These are phyloP conservation scores for Lutjanus erythropterus DNA, from an alignment of 2,113 vertebrate species.

Conservation along the genomic window DNA sequence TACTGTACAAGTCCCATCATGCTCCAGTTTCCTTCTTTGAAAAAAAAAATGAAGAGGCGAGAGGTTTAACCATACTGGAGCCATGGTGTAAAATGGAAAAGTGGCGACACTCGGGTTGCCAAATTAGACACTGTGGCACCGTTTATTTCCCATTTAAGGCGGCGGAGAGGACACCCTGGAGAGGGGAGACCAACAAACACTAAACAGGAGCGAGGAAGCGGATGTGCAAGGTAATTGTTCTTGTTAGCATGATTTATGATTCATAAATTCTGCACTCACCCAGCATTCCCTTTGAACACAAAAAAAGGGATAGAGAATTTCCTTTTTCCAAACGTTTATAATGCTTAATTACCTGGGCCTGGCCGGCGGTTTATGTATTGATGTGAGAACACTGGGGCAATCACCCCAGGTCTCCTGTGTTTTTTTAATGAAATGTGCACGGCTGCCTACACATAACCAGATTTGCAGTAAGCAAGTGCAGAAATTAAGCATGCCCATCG, in stretches of 20 bases:
- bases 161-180: conserved; percentile 36
- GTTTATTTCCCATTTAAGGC: conserved; percentile 66
- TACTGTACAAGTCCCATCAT: conserved; percentile 28
- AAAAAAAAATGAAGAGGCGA: conserved; percentile 38
- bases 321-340: conserved; percentile 80
- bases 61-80: conserved; percentile 30
- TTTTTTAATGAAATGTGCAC: conserved; percentile 78
- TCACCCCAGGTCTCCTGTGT: conserved; percentile 72
- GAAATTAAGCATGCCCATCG: conserved; percentile 77
- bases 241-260: conserved; percentile 83
- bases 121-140: conserved; percentile 66
- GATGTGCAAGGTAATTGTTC: conserved; percentile 77
- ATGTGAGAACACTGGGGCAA: conserved; percentile 71
- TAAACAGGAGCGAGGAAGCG: conserved; percentile 38
- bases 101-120: conserved; percentile 49
- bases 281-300: conserved; percentile 64
- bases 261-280: conserved; percentile 72
- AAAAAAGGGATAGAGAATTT: conserved; percentile 72
- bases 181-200: conserved; percentile 49
- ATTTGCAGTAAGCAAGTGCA: conserved; percentile 75
- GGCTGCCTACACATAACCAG: conserved; percentile 72
- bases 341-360: conserved; percentile 84
- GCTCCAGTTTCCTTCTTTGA: conserved; percentile 5
- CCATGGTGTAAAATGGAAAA: conserved; percentile 43
- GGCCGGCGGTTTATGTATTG: conserved; percentile 76